Evolutionary conservation across 2,113 vertebrate genomes (phyloP).

Genomic region (Dolichotis patagonum): DNA sequence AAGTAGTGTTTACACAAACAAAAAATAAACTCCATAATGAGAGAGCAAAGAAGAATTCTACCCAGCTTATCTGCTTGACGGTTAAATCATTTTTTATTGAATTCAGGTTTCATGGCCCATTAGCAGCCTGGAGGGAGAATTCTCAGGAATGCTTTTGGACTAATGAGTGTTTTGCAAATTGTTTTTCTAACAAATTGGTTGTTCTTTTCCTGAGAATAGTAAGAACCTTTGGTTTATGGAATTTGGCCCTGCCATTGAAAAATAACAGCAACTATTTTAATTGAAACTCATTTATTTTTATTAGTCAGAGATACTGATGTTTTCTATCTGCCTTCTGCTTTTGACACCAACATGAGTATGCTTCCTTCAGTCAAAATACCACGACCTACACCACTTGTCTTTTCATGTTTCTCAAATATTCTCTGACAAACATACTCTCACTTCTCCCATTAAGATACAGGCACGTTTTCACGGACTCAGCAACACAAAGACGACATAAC

Average conservation of each 20-base stretch:
- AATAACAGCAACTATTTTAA: slow-evolving; percentile 69
- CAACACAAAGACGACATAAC: neutral
- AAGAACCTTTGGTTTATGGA: slow-evolving; percentile 73
- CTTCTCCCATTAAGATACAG: neutral
- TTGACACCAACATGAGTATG: slow-evolving; percentile 59
- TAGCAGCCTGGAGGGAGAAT: slow-evolving; percentile 85
- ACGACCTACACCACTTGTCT: slow-evolving; percentile 50
- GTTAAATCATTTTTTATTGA: slow-evolving; percentile 90
- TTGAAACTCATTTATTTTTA: slow-evolving; percentile 72
- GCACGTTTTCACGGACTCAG: neutral
- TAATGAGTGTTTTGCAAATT: slow-evolving; percentile 88
- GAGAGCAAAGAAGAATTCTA: slow-evolving; percentile 76
- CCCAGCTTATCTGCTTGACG: slow-evolving; percentile 81
- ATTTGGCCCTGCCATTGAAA: slow-evolving; percentile 58
- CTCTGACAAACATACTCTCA: neutral
- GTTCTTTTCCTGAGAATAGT: slow-evolving; percentile 57
- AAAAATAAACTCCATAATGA: slow-evolving; percentile 72
- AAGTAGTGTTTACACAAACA: slow-evolving; percentile 84
- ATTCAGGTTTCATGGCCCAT: slow-evolving; percentile 89
- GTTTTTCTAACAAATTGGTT: slow-evolving; percentile 81
- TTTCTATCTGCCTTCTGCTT: slow-evolving; percentile 61
- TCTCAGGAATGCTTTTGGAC: slow-evolving; percentile 83
- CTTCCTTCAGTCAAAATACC: slow-evolving; percentile 56
- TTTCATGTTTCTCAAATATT: neutral
- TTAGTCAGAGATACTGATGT: slow-evolving; percentile 46